Evolutionary conservation across 2,888 invertebrate species (phyloP), one percentile per base, ranked within the genome.

Genomic region (Caenorhabditis parvicauda): DNA sequence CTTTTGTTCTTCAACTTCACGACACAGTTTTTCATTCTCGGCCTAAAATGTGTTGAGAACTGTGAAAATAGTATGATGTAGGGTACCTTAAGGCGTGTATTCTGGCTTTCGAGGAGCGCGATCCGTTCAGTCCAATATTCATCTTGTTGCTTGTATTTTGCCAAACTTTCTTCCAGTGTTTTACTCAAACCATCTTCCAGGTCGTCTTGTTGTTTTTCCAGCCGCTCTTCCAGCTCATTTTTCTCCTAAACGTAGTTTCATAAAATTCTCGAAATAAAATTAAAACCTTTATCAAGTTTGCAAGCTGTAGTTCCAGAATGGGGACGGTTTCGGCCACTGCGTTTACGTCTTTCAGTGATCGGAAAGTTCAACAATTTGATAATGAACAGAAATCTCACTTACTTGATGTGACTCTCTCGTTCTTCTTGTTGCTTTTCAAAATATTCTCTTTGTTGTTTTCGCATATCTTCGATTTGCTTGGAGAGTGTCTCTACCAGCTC

Each of bases 61-160:
- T n/a, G n/a, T n/a, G n/a, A n/a, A n/a, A n/a, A n/a, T n/a, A n/a
- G n/a, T n/a, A n/a, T n/a, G n/a, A n/a, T n/a, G n/a, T n/a, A n/a
- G n/a, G n/a, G 38, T 19, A 65, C 62, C 53, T 59, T 65, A 1
- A 46, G 38, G 22, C 50, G 35, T 7, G 49, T 49, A 6, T 59
- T 54, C 44, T 66, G 63, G 3, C 61, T 47, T 43, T 78, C 74
- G 29, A 68, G 44, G 7, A 42, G 49, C 3, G 53, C 42, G 12
- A 76, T 55, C 39, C 72, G 71, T 39, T 78, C 76, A n/a, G 64
- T 62, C 74, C 76, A 76, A 49, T 78, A 79, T 7, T 60, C 54
- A 47, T 63, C 62, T 45, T 78, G 73, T 41, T 74, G 70, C 19
- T 63, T 59, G 37, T 72, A 74, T 52, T 75, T 76, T 9, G 62